Evolutionary conservation across 1,140 invertebrate genomes (phyloP).

Genomic region (Diachasmimorpha longicaudata): DNA sequence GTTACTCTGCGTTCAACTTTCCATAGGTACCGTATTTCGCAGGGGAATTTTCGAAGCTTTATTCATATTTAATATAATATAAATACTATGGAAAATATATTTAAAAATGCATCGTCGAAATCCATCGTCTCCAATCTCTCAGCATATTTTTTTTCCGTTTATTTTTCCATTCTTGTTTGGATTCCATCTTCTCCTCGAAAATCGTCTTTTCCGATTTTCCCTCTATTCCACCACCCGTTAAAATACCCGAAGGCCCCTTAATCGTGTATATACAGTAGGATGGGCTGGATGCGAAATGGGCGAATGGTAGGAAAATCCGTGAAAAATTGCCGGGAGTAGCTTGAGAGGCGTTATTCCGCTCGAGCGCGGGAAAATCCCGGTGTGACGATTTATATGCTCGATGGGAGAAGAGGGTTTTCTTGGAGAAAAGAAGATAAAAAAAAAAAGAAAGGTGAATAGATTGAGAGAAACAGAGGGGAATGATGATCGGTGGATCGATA

Average conservation of each 20-base stretch:
- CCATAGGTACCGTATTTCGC: too few species aligned
- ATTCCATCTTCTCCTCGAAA: background rate
- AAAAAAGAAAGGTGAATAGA: background rate
- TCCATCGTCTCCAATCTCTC: background rate
- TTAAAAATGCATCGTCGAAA: background rate
- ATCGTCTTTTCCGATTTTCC: background rate
- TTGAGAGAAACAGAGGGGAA: background rate
- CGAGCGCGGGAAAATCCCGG: slow-evolving; percentile 15
- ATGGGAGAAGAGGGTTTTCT: slow-evolving; percentile 6
- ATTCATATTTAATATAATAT: too few species aligned
- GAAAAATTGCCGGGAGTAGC: slow-evolving; percentile 24
- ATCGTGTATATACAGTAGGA: slow-evolving; percentile 4
- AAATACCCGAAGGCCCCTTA: background rate
- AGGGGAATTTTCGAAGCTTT: too few species aligned
- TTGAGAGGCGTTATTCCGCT: slow-evolving; percentile 20
- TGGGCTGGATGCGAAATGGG: slow-evolving; percentile 18
- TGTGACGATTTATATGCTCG: slow-evolving; percentile 23
- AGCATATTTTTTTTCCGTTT: background rate
- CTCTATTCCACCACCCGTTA: background rate
- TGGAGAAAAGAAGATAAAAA: slow-evolving; percentile 7
- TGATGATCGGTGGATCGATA: background rate
- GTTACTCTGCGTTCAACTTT: too few species aligned
- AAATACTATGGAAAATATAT: too few species aligned
- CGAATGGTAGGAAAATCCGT: slow-evolving; percentile 17
- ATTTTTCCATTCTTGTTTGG: background rate